phyloP scores from a whole-genome alignment of 2,888 invertebrate species.

The Drosophila crucigera region DNA sequence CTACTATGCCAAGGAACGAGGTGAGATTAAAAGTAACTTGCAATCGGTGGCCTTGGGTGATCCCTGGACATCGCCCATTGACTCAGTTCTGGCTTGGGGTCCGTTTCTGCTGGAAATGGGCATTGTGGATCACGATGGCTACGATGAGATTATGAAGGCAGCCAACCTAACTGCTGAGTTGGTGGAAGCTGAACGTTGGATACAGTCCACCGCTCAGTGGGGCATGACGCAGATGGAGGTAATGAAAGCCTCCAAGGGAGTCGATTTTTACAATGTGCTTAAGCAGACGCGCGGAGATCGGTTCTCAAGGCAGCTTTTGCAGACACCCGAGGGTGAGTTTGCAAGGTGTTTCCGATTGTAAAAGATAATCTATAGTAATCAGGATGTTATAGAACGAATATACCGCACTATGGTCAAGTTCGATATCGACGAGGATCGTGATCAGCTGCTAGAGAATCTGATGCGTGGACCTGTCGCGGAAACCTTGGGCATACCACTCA shows the following conservation, averaged over 20 bases:
- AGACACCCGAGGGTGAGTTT: conserved; percentile 42
- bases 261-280: conserved; percentile 93
- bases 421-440: conserved; percentile 80
- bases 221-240: conserved; percentile 88
- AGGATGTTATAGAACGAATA: conserved; percentile 44
- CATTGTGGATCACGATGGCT: conserved; percentile 89
- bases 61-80: conserved; percentile 95
- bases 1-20: conserved; percentile 87
- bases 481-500: conserved; percentile 88
- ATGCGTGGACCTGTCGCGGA: conserved; percentile 91
- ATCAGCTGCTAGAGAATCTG: conserved; percentile 85
- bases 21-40: conserved; percentile 89
- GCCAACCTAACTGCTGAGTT: conserved; percentile 87
- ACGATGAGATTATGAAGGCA: conserved; percentile 86
- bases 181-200: conserved; percentile 87
- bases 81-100: conserved; percentile 93
- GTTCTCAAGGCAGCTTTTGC: conserved; percentile 25
- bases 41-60: conserved; percentile 94
- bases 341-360: no score
- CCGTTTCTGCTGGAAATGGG: conserved; percentile 91
- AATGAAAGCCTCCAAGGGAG: conserved; percentile 87
- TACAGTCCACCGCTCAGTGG: conserved; percentile 89
- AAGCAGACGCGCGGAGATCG: conserved; percentile 81
- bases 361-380: no score
- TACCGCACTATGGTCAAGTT: conserved; percentile 73